Evolutionary conservation across 2,888 invertebrate genomes (phyloP).

Genomic region (Phaonia tiefii): DNA sequence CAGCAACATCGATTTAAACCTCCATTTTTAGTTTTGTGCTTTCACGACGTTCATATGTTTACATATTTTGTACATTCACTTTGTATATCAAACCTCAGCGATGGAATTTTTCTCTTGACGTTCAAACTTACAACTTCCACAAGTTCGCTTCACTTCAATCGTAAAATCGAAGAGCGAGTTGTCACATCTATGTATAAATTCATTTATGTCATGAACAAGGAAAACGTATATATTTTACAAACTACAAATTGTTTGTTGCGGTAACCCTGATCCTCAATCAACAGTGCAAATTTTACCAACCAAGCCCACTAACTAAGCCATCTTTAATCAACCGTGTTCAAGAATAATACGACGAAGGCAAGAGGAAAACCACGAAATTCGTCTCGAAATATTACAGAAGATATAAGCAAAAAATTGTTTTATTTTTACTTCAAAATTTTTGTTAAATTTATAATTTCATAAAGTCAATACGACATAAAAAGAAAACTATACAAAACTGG

Average conservation of each 20-base stretch:
- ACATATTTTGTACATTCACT: too few relatives aligned
- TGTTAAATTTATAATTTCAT: slow-evolving; percentile 63
- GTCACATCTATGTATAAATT: too few relatives aligned
- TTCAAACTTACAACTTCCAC: too few relatives aligned
- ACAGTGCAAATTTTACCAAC: slow-evolving; percentile 23
- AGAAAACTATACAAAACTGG: slow-evolving; percentile 41
- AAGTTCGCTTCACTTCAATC: too few relatives aligned
- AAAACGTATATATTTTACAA: too few relatives aligned
- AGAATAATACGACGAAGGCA: slow-evolving; percentile 52
- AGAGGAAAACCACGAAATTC: slow-evolving; percentile 62
- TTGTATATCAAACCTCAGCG: too few relatives aligned
- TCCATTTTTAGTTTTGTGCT: too few relatives aligned
- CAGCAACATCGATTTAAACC: too few relatives aligned
- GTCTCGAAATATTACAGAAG: slow-evolving; percentile 64
- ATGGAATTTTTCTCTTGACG: too few relatives aligned
- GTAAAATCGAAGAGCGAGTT: too few relatives aligned
- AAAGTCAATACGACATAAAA: slow-evolving; percentile 46
- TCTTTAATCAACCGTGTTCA: slow-evolving; percentile 40
- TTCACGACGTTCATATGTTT: too few relatives aligned
- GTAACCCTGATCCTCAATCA: not conserved
- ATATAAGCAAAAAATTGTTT: slow-evolving; percentile 52
- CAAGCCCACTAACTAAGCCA: not conserved
- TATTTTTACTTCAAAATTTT: slow-evolving; percentile 65
- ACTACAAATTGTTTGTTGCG: not conserved
- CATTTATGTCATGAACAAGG: too few relatives aligned